Evolutionary conservation across 2,797 vertebrate genomes (phyloP), one percentile per base, ranked within the genome.

Genomic region (Pangasius sanitwongsei): DNA sequence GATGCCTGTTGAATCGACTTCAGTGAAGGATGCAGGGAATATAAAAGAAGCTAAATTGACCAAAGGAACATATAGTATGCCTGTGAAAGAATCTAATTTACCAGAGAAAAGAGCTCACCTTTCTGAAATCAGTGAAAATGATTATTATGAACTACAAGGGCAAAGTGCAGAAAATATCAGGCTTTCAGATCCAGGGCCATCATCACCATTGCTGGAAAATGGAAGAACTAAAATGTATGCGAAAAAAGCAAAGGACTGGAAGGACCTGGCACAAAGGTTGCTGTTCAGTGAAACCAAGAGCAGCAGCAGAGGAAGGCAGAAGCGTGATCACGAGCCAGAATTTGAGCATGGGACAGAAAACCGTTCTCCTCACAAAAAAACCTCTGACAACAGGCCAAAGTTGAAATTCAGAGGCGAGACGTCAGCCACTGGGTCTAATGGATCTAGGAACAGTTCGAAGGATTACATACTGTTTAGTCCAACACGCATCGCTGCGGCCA

Each of bases 381-480:
- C 37, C 80, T 87, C 89, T 78, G 87, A 89, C 70, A 55, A 12
- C 57, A 86, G 61, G 61, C 48, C 59, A 67, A 88, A 23, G 70
- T 31, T 89, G 9, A 80, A 86, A 37, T 87, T 89, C 20, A 88
- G 85, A 91, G 88, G 4, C 31, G 59, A 70, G 57, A 61, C 28
- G 11, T 74, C 86, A 2, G 83, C 59, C 61, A 34, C n/a, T 44
- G 87, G 90, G 0, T 53, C 85, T 25, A 83, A 91, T 70, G 87
- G 86, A 44, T 81, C 88, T 53, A 53, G 80, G 34, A 89, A 92
- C 83, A 89, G 44, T 34, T 93, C 93, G 37, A 94, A 90, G 34
- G 93, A 96, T 89, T 96, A 95, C 91, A 96, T 97, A 89, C 91
- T 97, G 85, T 97, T 97, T 87, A 97, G 95, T 90, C 95, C 96